Evolutionary conservation across 1,140 invertebrate species (phyloP).

Genomic region (Parasteatoda tepidariorum): DNA sequence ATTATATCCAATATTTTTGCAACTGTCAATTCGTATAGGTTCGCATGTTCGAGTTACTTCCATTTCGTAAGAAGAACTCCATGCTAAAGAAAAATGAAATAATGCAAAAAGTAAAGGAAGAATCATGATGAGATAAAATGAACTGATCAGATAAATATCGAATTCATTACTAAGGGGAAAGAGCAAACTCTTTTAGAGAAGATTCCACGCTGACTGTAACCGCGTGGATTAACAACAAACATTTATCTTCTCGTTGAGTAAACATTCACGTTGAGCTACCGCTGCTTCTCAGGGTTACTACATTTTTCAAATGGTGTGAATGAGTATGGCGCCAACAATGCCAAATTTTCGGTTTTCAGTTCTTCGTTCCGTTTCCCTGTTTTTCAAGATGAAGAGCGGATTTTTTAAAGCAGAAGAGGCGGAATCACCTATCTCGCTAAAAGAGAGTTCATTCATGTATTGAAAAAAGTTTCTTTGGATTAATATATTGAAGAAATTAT

Average conservation of each 20-base stretch:
- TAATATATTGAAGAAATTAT: too few species aligned
- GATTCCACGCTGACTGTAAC: slow-evolving; percentile 8
- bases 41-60: slow-evolving; percentile 75
- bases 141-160: too few species aligned
- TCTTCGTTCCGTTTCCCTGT: too few species aligned
- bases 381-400: too few species aligned
- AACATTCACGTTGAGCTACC: slow-evolving; percentile 41
- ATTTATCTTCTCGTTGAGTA: slow-evolving; percentile 36
- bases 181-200: neutral
- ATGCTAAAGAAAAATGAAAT: too few species aligned
- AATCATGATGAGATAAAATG: too few species aligned
- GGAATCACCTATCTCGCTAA: too few species aligned
- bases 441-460: too few species aligned
- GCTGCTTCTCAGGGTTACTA: slow-evolving; percentile 30
- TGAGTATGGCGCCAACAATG: neutral
- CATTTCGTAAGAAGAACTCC: too few species aligned
- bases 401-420: too few species aligned
- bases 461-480: too few species aligned
- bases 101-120: too few species aligned
- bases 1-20: slow-evolving; percentile 92
- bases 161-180: neutral
- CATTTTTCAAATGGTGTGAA: neutral
- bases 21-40: slow-evolving; percentile 90
- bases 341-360: neutral
- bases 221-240: slow-evolving; percentile 20